Conservation (phyloP, 2,888 invertebrate species). For the Eulithis prunata region DNA sequence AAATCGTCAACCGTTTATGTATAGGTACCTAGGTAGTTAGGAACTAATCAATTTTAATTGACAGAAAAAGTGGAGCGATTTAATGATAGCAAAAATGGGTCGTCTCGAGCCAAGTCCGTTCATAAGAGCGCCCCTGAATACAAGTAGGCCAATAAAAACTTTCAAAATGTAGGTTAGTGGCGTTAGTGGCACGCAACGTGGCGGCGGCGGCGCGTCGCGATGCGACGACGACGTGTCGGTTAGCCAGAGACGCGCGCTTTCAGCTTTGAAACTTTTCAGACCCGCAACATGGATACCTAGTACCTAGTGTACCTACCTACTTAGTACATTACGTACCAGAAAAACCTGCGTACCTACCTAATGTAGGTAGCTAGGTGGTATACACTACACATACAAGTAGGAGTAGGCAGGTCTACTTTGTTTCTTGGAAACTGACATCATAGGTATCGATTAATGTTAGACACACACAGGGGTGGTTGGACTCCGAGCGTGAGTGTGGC, state of each 20-base stretch:
- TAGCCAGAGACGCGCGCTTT: too few species aligned
- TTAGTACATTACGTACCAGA: too few species aligned
- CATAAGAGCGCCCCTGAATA: constrained; percentile 67
- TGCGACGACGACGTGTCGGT: too few species aligned
- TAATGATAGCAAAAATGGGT: constrained; percentile 76
- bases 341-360: too few species aligned
- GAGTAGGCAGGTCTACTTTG: constrained; percentile 29
- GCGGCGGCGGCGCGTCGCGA: background rate
- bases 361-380: too few species aligned
- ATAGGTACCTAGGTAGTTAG: constrained; percentile 11
- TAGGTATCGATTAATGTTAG: constrained; percentile 57
- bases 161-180: constrained; percentile 76
- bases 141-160: constrained; percentile 67
- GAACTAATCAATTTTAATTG: constrained; percentile 55
- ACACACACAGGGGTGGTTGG: constrained; percentile 58
- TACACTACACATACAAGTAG: background rate
- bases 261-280: too few species aligned
- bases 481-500: constrained; percentile 45
- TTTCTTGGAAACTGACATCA: constrained; percentile 44
- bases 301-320: too few species aligned
- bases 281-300: too few species aligned
- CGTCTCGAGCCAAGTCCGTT: constrained; percentile 54
- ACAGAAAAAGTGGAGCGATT: constrained; percentile 73
- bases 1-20: too few species aligned
- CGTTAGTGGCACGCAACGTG: constrained; percentile 62